These are phyloP conservation scores for Harpalus rufipes DNA, from an alignment of 2,888 invertebrate genomes.

Conservation along the genomic window DNA sequence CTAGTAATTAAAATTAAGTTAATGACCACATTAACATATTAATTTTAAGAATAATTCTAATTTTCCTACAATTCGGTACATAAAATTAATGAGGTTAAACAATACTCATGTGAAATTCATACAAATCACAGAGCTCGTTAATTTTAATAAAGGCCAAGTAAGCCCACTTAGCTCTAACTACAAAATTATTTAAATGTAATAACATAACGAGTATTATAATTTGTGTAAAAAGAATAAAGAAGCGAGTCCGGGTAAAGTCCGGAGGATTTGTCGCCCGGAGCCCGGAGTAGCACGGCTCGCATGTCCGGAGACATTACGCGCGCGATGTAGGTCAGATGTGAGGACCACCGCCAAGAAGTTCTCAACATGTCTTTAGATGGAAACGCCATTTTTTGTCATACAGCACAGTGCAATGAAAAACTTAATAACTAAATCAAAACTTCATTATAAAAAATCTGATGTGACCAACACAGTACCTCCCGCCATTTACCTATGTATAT, in stretches of 20 bases:
- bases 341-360: constrained; percentile 20
- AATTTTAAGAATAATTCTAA: constrained; percentile 33
- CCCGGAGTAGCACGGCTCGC: constrained; percentile 47
- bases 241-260: constrained; percentile 22
- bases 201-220: constrained; percentile 64
- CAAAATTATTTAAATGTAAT: constrained; percentile 66
- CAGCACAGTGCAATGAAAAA: no score
- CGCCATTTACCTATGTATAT: no score
- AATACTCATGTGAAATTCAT: constrained; percentile 62
- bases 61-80: constrained; percentile 31
- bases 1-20: constrained; percentile 14
- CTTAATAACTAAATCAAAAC: no score
- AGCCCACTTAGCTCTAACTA: constrained; percentile 58
- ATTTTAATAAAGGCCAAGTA: constrained; percentile 60
- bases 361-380: not conserved
- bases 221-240: constrained; percentile 60
- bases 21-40: constrained; percentile 26
- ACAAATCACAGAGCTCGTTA: constrained; percentile 58
- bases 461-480: no score
- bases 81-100: constrained; percentile 31
- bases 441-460: no score
- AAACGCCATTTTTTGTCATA: no score
- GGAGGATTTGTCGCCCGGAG: constrained; percentile 41
- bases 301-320: constrained; percentile 64
- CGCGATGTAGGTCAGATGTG: constrained; percentile 58